Base-by-base conservation (phyloP, 2,888 invertebrate species). In the Andrena marginata region DNA sequence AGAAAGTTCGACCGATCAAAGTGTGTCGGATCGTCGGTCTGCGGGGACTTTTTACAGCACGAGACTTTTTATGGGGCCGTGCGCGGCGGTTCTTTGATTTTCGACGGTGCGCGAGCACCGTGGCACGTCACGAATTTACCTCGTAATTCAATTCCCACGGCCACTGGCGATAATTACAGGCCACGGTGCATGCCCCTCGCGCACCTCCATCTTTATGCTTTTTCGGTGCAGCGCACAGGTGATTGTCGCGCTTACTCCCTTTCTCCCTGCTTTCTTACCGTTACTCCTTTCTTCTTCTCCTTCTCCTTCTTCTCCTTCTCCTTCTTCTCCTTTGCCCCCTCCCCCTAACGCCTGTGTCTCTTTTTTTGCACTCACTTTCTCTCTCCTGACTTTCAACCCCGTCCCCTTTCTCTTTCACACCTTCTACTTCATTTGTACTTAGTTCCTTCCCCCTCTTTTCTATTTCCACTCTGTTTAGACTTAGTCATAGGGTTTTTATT, bases 111-210 rank as follows among this genome's bases (percentile, higher is more conserved):
- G 70, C 79, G 48, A 65, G 69, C 80, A 82, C 78, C 80, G 72
- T 70, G 87, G 87, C 84, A 88, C 86, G 87, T 90, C 85, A 87
- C 85, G 90, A 89, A 91, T 92, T 91, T 89, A 90, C 87, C 89
- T 91, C 89, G 92, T 93, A 92, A 93, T 93, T 93, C 90, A 92
- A 93, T 93, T 93, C 93, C 93, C 93, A 93, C 93, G 93, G 90
- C 91, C 90, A 89, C 85, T 87, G 87, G 89, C 90, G 90, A 92
- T 92, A 93, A 93, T 93, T 93, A 90, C 90, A 88, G 87, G 60
- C 82, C 85, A 72, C 75, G 64, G 77, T 60, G 65, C 79, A 67
- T 56, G 71, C 69, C 60, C 64, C 81, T 67, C 62, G 78, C 70
- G 54, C 62, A 71, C 78, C 42, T 71, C 73, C 84, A 86, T 83